Conservation (phyloP, 2,113 vertebrate species). For the Perca schrenkii region DNA sequence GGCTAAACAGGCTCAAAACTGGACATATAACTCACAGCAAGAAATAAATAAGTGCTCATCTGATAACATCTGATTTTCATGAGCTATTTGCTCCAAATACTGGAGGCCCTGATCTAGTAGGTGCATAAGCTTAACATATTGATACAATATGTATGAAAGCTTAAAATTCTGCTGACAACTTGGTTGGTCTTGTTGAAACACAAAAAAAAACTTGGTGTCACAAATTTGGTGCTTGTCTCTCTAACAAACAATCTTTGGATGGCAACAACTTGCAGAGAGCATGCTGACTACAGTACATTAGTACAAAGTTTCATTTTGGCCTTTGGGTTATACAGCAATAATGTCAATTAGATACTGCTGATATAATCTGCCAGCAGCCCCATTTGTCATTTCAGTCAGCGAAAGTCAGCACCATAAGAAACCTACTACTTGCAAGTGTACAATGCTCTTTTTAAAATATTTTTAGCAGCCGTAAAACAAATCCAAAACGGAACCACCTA, state of each 20-base stretch:
- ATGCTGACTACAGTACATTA: background rate
- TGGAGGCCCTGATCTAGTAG: background rate
- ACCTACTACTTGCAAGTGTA: background rate
- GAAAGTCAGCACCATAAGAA: background rate
- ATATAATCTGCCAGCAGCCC: background rate
- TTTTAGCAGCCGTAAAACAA: background rate
- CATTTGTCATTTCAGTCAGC: background rate
- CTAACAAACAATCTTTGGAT: background rate
- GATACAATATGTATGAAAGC: background rate
- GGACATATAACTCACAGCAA: background rate
- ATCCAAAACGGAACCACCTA: background rate
- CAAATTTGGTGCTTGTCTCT: background rate
- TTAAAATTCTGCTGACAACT: background rate
- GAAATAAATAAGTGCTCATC: background rate
- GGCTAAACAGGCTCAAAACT: background rate
- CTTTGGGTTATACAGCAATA: background rate
- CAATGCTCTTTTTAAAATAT: background rate
- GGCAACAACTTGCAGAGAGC: background rate
- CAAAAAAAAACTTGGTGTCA: background rate
- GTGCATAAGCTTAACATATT: background rate
- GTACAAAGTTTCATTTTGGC: background rate
- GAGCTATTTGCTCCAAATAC: background rate
- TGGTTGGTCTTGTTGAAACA: background rate
- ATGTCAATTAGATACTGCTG: background rate
- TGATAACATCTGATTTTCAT: background rate